Evolutionary conservation across 2,888 invertebrate species (phyloP).

Genomic region (Eutolmus rufibarbis): DNA sequence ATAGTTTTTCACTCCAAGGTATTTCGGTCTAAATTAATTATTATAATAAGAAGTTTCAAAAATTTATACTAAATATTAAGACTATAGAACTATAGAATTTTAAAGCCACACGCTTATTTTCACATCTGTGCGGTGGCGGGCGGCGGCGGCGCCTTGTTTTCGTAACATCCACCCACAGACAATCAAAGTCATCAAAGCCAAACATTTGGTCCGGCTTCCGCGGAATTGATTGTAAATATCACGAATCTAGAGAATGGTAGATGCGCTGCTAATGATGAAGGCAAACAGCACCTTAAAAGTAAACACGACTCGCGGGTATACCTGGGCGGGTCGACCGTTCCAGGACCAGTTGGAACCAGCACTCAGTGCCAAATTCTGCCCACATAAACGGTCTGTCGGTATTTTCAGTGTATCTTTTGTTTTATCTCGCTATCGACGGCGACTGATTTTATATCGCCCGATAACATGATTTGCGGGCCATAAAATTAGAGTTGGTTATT

Average conservation of each 20-base stretch:
- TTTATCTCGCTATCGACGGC: conserved; percentile 31
- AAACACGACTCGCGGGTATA: background rate
- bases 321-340: background rate
- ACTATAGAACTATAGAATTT: too few relatives aligned
- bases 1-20: too few relatives aligned
- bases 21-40: too few relatives aligned
- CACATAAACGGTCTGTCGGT: background rate
- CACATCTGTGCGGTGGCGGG: background rate
- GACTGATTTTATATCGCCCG: background rate
- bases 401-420: background rate
- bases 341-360: background rate
- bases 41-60: too few relatives aligned
- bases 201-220: background rate
- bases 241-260: conserved; percentile 5
- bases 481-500: background rate
- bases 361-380: background rate
- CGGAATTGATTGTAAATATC: background rate
- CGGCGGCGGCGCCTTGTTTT: background rate
- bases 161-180: background rate
- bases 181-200: background rate
- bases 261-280: conserved; percentile 8
- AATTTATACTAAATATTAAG: too few relatives aligned
- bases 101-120: background rate
- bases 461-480: background rate
- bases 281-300: background rate